Evolutionary conservation across 2,888 invertebrate genomes (phyloP), one percentile per base, ranked within the genome.

Genomic region (Cepaea hortensis): DNA sequence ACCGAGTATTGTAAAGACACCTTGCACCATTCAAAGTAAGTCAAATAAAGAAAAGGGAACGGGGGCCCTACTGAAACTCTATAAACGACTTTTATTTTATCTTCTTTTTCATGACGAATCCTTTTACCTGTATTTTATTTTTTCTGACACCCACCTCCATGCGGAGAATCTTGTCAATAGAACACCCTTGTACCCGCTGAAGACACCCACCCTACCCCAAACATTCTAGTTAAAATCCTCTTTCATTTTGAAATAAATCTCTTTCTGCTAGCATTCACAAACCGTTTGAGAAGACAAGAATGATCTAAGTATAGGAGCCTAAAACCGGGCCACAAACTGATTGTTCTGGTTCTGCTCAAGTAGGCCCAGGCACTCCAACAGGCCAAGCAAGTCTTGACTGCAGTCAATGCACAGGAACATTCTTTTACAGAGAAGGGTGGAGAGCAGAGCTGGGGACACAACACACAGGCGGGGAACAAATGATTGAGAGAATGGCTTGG

Each of bases 191-290:
- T 55, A 55, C n/a, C n/a, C 5, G 61, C 77, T n/a, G 0, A 18
- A 20, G n/a, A 55, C 7, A 6, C 75, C 75, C 73, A 77, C 55
- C 61, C 77, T 11, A 23, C n/a, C 18, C 46, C n/a, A 55, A 55
- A 76, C 76, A 35, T 61, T 62, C 35, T 62, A 79, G 62, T 23
- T 62, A 15, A 79, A 79, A 80, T 80, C 65, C 65, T 46, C 46
- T 65, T 65, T 80, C 80, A 65, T 80, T 65, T 80, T 80, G 35
- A 80, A 80, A 80, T 68, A 80, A 80, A 65, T 80, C 79, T 79
- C 65, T 65, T 80, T 80, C 80, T 80, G 62, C 46, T 80, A 46
- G 80, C 65, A 62, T 62, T 68, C 80, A 77, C 77, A 61, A 77
- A 55, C 80, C 48, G 80, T 65, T 65, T 46, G 80, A 35, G 46